These are phyloP conservation scores for Rhinopithecus roxellana DNA, from an alignment of 2,113 vertebrate genomes.

Conservation along the genomic window DNA sequence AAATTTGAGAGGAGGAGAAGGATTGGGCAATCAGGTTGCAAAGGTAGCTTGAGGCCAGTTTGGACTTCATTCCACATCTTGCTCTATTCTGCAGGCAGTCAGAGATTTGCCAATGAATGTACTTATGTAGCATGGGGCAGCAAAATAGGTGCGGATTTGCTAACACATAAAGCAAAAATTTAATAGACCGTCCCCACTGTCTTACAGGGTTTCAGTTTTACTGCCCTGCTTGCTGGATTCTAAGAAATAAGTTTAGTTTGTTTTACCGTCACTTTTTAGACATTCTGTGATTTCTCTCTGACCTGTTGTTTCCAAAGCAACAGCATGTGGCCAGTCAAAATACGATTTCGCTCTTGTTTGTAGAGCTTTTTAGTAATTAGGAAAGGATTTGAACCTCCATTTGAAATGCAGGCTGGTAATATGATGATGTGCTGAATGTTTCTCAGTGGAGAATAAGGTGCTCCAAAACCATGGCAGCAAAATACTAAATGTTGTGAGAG, in stretches of 20 bases:
- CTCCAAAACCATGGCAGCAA: not conserved
- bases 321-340: not conserved
- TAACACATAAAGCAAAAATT: too few relatives aligned
- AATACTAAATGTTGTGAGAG: not conserved
- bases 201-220: not conserved
- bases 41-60: not conserved
- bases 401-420: not conserved
- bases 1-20: not conserved
- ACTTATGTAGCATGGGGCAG: not conserved
- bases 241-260: not conserved
- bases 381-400: not conserved
- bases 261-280: not conserved
- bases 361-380: not conserved
- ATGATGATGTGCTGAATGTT: fast-evolving
- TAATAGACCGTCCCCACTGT: too few relatives aligned
- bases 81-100: not conserved
- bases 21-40: too few relatives aligned
- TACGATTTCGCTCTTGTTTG: not conserved
- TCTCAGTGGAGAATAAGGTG: not conserved
- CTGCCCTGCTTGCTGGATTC: not conserved
- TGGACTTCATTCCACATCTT: not conserved
- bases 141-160: not conserved
- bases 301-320: not conserved
- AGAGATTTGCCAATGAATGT: not conserved
- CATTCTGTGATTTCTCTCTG: not conserved